Base-by-base conservation (phyloP, 2,797 vertebrate genomes). In the Phylloscopus collybita region DNA sequence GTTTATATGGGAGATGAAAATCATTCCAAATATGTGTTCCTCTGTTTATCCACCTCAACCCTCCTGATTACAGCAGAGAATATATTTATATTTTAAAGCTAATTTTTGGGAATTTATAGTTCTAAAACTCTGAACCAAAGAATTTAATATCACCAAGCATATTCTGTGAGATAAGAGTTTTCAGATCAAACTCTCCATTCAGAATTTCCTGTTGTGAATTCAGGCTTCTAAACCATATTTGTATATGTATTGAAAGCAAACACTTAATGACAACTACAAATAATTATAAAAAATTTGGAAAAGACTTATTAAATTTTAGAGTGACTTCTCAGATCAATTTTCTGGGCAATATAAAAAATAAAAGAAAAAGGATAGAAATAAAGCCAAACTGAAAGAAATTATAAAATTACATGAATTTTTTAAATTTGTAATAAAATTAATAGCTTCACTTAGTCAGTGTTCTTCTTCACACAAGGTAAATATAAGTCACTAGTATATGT, bases 21-120 rank as follows among this genome's bases (percentile, higher is more conserved):
- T 61, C 4, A 16, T 94, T 91, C 80, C 2, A 60, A 62, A 88
- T 84, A 74, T 57, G 3, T 64, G 29, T 66, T 89, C 23, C n/a
- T 5, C 1, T 70, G 18, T 80, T 93, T 74, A 83, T 83, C 27
- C 23, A 49, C 40, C 40, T 57, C 88, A 74, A 13, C 23, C 27
- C 15, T 93, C 42, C 42, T 80, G 16, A 65, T 50, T 93, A 23
- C 34, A 61, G 18, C 13, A 86, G 21, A 53, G 10, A 86, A 80
- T 6, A 51, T 30, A 34, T n/a, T 38, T 53, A 10, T 53, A 42
- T 59, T 80, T 85, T 51, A 49, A 21, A 80, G 23, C 4, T 16
- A 92, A 49, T n/a, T n/a, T 72, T 91, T 18, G 64, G 15, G 42
- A 93, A 82, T 92, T 91, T 80, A 32, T 32, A 53, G 62, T 92